Evolutionary conservation across 2,797 vertebrate genomes (phyloP).

Genomic region (Falco cherrug): DNA sequence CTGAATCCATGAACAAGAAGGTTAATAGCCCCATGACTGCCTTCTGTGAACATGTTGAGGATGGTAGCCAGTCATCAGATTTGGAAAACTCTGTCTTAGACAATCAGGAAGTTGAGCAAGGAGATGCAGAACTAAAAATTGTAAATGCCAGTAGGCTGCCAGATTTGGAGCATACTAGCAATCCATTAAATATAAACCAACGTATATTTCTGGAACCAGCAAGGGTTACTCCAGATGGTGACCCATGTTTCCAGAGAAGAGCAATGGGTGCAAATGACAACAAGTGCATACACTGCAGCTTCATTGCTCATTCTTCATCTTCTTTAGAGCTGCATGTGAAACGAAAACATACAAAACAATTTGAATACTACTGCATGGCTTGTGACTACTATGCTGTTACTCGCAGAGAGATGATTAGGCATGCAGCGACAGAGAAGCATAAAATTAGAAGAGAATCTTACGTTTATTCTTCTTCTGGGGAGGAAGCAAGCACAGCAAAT

Average conservation of each 20-base stretch:
- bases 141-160: slow-evolving; percentile 21
- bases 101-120: slow-evolving; percentile 41
- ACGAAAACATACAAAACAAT: slow-evolving; percentile 91
- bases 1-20: slow-evolving; percentile 63
- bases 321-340: slow-evolving; percentile 92
- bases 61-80: slow-evolving; percentile 4
- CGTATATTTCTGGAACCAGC: slow-evolving; percentile 20
- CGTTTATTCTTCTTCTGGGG: slow-evolving; percentile 51
- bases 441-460: slow-evolving; percentile 89
- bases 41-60: slow-evolving; percentile 26
- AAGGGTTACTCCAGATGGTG: slow-evolving; percentile 1
- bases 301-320: slow-evolving; percentile 86
- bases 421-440: slow-evolving; percentile 92
- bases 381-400: slow-evolving; percentile 96
- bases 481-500: background rate
- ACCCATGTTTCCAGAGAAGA: slow-evolving; percentile 47
- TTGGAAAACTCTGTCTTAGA: slow-evolving; percentile 21
- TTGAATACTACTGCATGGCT: slow-evolving; percentile 94
- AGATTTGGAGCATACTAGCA: slow-evolving; percentile 11
- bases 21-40: background rate
- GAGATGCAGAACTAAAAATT: slow-evolving; percentile 20
- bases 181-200: slow-evolving; percentile 20
- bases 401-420: slow-evolving; percentile 91
- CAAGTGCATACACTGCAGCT: slow-evolving; percentile 86
- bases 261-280: slow-evolving; percentile 36